phyloP scores from a whole-genome alignment of 2,888 invertebrate genomes.

The Chalcosyrphus nemorum region DNA sequence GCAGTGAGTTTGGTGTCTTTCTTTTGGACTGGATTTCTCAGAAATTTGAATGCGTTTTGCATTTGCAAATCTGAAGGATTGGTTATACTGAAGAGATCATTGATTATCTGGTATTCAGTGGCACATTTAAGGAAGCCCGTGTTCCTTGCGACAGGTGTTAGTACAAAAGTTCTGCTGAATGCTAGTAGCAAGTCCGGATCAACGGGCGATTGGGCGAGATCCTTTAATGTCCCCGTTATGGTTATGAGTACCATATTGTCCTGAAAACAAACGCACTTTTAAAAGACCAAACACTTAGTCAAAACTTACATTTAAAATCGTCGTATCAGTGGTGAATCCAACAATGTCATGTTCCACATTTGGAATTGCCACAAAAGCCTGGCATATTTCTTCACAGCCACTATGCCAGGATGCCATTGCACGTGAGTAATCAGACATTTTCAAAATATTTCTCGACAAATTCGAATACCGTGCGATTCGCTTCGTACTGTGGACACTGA shows the following conservation, averaged over 20 bases:
- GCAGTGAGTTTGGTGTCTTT: conserved; percentile 69
- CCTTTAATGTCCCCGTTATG: conserved; percentile 74
- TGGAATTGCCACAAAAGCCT: conserved; percentile 77
- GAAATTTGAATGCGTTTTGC: conserved; percentile 76
- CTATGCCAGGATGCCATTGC: conserved; percentile 75
- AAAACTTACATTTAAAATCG: conserved; percentile 72
- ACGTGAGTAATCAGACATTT: conserved; percentile 73
- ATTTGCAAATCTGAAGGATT: conserved; percentile 76
- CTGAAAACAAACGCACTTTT: no score
- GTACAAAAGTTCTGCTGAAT: conserved; percentile 75
- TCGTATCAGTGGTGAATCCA: conserved; percentile 76
- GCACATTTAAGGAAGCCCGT: conserved; percentile 75
- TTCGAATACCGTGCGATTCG: conserved; percentile 77
- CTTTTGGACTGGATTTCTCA: conserved; percentile 52
- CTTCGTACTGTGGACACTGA: conserved; percentile 73
- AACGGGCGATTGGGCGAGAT: conserved; percentile 73
- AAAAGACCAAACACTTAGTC: no score
- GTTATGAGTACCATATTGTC: conserved; percentile 74
- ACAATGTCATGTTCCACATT: conserved; percentile 76
- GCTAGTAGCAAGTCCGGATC: conserved; percentile 75
- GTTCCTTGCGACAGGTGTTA: conserved; percentile 71
- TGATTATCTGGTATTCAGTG: conserved; percentile 76
- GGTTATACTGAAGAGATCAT: conserved; percentile 77
- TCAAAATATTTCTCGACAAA: conserved; percentile 76
- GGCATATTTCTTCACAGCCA: conserved; percentile 76